Evolutionary conservation across 2,797 vertebrate genomes (phyloP).

Genomic region (Cossypha caffra): DNA sequence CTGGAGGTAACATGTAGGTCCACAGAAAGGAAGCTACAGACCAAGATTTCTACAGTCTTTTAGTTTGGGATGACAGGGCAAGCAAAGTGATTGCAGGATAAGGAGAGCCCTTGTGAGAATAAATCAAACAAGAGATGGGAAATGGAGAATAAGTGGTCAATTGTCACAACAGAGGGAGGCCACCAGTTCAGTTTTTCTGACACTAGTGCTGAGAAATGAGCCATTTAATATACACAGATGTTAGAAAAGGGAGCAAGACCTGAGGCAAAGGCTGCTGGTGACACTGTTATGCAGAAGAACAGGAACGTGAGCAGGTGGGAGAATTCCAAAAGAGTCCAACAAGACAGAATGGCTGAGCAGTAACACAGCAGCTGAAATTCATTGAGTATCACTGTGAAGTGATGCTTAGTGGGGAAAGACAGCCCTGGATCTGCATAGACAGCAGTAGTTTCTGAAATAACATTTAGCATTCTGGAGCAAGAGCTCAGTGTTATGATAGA

Average conservation of each 20-base stretch:
- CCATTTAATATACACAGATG: neutral
- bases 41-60: neutral
- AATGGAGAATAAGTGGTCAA: neutral
- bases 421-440: neutral
- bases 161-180: neutral
- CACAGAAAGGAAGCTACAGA: neutral
- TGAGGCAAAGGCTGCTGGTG: neutral
- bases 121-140: neutral
- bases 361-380: neutral
- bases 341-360: neutral
- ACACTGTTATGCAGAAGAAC: neutral
- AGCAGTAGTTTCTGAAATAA: neutral
- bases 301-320: neutral
- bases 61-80: neutral
- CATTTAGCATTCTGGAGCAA: neutral
- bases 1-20: neutral
- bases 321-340: rapidly evolving
- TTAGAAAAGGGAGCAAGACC: neutral
- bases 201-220: neutral
- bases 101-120: neutral
- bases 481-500: neutral
- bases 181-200: neutral
- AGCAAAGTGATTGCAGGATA: neutral
- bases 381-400: neutral
- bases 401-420: neutral